phyloP scores from a whole-genome alignment of 2,888 invertebrate species.

The Oscheius onirici region DNA sequence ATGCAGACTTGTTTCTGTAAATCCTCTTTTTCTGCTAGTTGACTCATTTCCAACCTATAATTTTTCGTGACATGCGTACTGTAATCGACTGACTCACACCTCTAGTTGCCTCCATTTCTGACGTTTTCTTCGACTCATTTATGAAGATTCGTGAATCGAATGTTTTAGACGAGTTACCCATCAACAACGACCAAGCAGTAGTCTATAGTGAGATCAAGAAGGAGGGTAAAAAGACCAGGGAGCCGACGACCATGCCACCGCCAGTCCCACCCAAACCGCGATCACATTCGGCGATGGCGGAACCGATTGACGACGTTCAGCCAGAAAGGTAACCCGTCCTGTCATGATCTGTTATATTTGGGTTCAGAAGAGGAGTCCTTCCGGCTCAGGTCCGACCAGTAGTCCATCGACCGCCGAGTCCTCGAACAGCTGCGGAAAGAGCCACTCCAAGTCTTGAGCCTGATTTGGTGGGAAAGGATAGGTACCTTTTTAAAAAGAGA shows the following conservation, averaged over 20 bases:
- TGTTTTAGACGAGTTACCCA: constrained; percentile 27
- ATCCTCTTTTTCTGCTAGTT: too few species aligned
- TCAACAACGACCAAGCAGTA: constrained; percentile 20
- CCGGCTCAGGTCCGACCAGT: constrained; percentile 43
- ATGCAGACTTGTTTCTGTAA: too few species aligned
- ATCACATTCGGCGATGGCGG: constrained; percentile 73
- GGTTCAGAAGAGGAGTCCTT: constrained; percentile 52
- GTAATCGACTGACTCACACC: too few species aligned
- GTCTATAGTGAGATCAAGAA: constrained; percentile 35
- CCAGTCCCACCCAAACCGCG: constrained; percentile 72
- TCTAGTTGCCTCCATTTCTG: too few species aligned
- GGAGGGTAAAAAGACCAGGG: constrained; percentile 20
- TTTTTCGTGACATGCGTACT: too few species aligned
- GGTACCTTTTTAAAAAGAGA: constrained; percentile 39
- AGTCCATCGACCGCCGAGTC: constrained; percentile 31
- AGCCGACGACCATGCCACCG: constrained; percentile 40
- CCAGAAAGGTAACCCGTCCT: constrained; percentile 32
- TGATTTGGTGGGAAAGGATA: constrained; percentile 68
- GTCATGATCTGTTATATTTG: background rate
- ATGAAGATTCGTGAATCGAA: too few species aligned
- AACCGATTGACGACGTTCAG: constrained; percentile 46
- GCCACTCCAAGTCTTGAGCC: constrained; percentile 67
- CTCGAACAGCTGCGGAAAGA: constrained; percentile 35
- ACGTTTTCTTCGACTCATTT: too few species aligned
- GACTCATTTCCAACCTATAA: too few species aligned